phyloP scores from a whole-genome alignment of 2,797 vertebrate genomes.

The Eulemur mongoz region DNA sequence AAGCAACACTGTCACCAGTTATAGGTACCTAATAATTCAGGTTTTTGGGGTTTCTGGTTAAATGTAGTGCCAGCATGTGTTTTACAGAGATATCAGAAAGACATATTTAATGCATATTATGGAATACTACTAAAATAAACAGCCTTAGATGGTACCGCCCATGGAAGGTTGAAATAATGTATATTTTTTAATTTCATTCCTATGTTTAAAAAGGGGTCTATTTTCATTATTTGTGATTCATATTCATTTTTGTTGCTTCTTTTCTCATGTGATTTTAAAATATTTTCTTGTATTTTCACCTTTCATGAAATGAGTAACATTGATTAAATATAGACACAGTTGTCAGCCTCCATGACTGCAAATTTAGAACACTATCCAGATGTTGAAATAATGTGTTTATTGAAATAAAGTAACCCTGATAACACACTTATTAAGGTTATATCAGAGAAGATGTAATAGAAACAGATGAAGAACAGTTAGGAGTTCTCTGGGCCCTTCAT shows the following conservation, averaged over 20 bases:
- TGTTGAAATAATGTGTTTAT: not conserved
- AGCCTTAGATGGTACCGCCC: not conserved
- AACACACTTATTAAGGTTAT: not conserved
- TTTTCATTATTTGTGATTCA: conserved; percentile 27
- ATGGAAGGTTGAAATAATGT: not conserved
- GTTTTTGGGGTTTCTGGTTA: not conserved
- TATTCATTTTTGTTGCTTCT: not conserved
- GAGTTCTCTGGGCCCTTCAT: not conserved
- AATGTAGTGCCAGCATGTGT: not conserved
- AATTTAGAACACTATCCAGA: not conserved
- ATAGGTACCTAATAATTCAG: not conserved
- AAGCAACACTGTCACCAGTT: not conserved
- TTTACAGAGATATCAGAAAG: not conserved
- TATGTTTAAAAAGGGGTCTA: not conserved
- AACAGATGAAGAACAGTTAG: not conserved
- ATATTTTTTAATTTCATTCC: not conserved
- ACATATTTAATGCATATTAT: not conserved
- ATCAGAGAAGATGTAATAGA: not conserved
- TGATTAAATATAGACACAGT: not conserved
- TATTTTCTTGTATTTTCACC: not conserved
- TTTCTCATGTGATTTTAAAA: not conserved
- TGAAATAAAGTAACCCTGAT: not conserved
- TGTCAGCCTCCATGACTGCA: not conserved
- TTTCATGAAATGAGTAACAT: conserved; percentile 10
- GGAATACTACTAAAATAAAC: not conserved